Base-by-base conservation (phyloP, 2,888 invertebrate genomes). In the Boloria euphrosyne region DNA sequence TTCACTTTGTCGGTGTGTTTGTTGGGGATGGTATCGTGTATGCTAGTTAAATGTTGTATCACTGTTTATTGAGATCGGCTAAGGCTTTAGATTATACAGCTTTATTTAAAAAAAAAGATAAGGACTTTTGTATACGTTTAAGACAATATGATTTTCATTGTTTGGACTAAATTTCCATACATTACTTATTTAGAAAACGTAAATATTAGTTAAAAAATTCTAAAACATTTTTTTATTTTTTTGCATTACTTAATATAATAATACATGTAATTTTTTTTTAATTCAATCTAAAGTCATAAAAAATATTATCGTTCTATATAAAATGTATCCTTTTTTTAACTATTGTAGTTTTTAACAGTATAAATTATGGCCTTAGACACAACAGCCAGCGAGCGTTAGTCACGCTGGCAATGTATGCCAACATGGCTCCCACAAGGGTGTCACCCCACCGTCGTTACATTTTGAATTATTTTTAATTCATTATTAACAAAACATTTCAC, bases 401-500 rank as follows among this genome's bases (percentile, higher is more conserved):
- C 85, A 88, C 86, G 86, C 85, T 82, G 85, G 77, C 78, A 83
- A 83, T 89, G 89, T 90, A 82, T 81, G 73, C 78, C 85, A 90
- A 90, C 89, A 87, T 86, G 86, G 88, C 86, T 73, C 69, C 83
- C 70, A 65, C 62, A 80, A 79, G 82, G 83, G 82, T 77, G 72
- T 73, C 67, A 75, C 77, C 74, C 79, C 76, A 76, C 79, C 74
- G 76, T 79, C 79, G 82, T 85, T 86, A 87, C 78, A 80, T 81
- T 79, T 79, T 85, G 84, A 87, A 88, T 86, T 89, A 89, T 86
- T 87, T 87, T 89, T 82, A 87, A 89, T 89, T 84, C 85, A 88
- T 90, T 89, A 89, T 81, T 88, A 89, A 91, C 90, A 91, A 92
- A 85, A 89, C 85, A 87, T 89, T 90, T 89, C 87, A 89, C 89